phyloP scores from a whole-genome alignment of 2,113 vertebrate species.

The Calonectris borealis region DNA sequence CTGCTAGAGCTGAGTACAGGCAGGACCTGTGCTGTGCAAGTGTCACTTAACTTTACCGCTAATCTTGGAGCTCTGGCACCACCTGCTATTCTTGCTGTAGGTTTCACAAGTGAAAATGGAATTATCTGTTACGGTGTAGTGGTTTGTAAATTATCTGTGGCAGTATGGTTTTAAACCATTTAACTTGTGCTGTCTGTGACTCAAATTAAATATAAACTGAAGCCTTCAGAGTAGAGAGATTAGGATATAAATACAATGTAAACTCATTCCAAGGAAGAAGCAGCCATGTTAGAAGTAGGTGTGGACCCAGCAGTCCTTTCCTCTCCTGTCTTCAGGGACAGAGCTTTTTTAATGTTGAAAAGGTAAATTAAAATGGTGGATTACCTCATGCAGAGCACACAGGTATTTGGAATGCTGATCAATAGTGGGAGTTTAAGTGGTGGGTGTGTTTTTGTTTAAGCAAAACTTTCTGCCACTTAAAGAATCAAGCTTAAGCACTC shows the following conservation, averaged over 20 bases:
- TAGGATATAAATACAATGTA: not conserved
- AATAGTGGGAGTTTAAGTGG: not conserved
- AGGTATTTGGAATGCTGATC: not conserved
- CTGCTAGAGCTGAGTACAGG: not conserved
- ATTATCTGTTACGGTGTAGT: not conserved
- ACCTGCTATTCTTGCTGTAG: slow-evolving; percentile 21
- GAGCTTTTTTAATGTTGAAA: not conserved
- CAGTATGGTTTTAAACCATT: slow-evolving; percentile 30
- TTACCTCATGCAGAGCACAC: not conserved
- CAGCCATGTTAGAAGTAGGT: not conserved
- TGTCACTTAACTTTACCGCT: not conserved
- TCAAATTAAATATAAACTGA: not conserved
- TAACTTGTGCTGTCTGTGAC: not conserved
- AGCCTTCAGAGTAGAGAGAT: not conserved
- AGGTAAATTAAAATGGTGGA: not conserved
- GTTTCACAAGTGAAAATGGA: slow-evolving; percentile 20
- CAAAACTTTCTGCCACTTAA: not conserved
- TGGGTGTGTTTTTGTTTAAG: not conserved
- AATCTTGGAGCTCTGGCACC: slow-evolving; percentile 10
- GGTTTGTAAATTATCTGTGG: slow-evolving; percentile 30
- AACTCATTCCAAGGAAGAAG: not conserved
- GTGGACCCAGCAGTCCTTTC: not conserved
- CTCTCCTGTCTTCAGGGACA: not conserved
- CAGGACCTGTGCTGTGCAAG: not conserved
- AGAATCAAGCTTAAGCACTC: not conserved